phyloP scores from a whole-genome alignment of 2,888 invertebrate genomes.

The Netelia inedita region DNA sequence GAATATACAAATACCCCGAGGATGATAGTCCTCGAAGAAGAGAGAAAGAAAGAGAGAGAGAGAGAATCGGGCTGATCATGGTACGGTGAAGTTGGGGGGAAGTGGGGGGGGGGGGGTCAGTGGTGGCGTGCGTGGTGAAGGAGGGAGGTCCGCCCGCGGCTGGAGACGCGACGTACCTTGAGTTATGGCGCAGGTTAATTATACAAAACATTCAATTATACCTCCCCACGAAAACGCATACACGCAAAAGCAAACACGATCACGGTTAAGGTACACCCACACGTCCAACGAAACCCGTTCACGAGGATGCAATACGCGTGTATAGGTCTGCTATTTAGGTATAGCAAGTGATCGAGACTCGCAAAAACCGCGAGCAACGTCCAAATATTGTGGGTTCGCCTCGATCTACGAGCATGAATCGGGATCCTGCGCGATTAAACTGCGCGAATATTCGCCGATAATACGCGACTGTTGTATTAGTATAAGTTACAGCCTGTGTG shows the following conservation, averaged over 20 bases:
- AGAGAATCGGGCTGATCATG: slow-evolving; percentile 10
- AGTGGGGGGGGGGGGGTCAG: slow-evolving; percentile 59
- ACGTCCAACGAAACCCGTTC: slow-evolving; percentile 60
- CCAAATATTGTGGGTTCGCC: slow-evolving; percentile 28
- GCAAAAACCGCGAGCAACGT: slow-evolving; percentile 12
- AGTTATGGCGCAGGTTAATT: slow-evolving; percentile 85
- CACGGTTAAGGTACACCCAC: not conserved
- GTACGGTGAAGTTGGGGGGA: slow-evolving; percentile 23
- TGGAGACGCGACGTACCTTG: slow-evolving; percentile 84
- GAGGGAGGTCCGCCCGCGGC: slow-evolving; percentile 82
- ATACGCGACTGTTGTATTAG: slow-evolving; percentile 17
- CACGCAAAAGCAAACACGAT: slow-evolving; percentile 45
- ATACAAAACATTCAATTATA: slow-evolving; percentile 86
- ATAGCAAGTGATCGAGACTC: slow-evolving; percentile 23
- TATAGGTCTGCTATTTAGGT: slow-evolving; percentile 28
- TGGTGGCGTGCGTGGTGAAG: slow-evolving; percentile 67
- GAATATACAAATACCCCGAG: slow-evolving; percentile 79
- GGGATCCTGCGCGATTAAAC: slow-evolving; percentile 42
- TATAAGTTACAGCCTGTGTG: slow-evolving; percentile 18
- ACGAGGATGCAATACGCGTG: slow-evolving; percentile 45
- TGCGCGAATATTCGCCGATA: slow-evolving; percentile 39
- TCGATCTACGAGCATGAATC: slow-evolving; percentile 40
- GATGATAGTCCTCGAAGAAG: slow-evolving; percentile 62
- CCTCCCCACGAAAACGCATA: slow-evolving; percentile 76
- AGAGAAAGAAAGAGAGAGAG: slow-evolving; percentile 61